Conservation (phyloP, 2,113 vertebrate genomes). For the Mobula hypostoma region DNA sequence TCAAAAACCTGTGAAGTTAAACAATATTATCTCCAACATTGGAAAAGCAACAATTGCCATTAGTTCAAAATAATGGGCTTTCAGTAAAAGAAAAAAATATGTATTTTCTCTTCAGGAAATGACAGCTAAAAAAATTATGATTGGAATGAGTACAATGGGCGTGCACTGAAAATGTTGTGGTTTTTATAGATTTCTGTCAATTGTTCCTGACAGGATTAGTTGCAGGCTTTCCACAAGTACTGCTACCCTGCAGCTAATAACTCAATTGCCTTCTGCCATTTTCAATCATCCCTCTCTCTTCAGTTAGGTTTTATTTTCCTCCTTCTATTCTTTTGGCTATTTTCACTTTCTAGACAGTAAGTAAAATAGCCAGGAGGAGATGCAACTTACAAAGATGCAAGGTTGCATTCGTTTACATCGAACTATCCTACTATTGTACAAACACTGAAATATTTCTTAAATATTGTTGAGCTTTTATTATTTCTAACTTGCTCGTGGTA, state of each 20-base stretch:
- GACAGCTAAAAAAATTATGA: neutral
- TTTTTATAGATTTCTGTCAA: neutral
- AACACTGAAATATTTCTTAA: neutral
- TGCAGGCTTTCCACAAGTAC: neutral
- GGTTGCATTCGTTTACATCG: no score
- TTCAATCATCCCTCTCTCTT: neutral
- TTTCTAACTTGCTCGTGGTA: neutral
- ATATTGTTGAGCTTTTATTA: neutral
- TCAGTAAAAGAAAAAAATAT: neutral
- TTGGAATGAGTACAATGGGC: neutral
- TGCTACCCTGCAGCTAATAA: neutral
- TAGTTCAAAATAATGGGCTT: neutral
- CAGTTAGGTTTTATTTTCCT: neutral
- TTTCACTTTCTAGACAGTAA: neutral
- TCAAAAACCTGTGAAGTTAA: neutral
- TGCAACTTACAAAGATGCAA: neutral
- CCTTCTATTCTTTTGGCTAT: neutral
- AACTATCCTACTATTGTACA: neutral
- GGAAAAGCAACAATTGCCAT: neutral
- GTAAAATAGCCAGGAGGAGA: neutral
- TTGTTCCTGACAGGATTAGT: neutral
- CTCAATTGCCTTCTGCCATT: neutral
- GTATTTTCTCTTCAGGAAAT: neutral
- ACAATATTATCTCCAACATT: neutral
- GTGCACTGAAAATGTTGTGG: neutral